Evolutionary conservation across 1,140 invertebrate species (phyloP).

Genomic region (Gonioctena quinquepunctata): DNA sequence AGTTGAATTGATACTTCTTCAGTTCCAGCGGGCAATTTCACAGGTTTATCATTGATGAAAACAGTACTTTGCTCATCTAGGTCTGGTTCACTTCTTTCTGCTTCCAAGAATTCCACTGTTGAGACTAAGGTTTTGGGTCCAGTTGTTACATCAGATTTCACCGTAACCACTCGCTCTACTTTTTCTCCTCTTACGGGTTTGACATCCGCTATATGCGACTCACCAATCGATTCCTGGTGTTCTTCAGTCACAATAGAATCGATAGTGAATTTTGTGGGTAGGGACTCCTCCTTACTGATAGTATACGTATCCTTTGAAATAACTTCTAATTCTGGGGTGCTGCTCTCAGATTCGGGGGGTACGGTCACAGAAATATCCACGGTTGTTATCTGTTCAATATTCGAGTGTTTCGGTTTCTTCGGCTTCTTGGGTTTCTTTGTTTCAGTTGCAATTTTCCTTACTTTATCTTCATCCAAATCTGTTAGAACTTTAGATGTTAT

Average conservation of each 20-base stretch:
- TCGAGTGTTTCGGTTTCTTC: background rate
- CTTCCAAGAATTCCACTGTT: conserved; percentile 28
- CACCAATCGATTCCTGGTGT: background rate
- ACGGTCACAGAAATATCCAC: conserved; percentile 6
- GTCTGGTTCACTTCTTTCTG: conserved; percentile 12
- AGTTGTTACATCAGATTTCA: background rate
- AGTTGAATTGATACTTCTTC: background rate
- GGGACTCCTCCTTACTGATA: conserved; percentile 10
- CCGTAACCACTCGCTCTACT: background rate
- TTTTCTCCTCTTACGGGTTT: too few species aligned
- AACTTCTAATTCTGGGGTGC: conserved; percentile 21
- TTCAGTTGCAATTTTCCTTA: conserved; percentile 23
- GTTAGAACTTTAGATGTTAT: conserved; percentile 45
- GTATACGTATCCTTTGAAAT: conserved; percentile 28
- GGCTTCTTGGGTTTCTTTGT: background rate
- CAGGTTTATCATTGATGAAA: conserved; percentile 30
- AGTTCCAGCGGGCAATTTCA: conserved; percentile 1
- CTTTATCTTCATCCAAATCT: conserved; percentile 42
- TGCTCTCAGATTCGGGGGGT: conserved; percentile 11
- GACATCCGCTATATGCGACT: too few species aligned
- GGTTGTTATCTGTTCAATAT: background rate
- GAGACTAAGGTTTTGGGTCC: background rate
- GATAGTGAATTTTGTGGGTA: conserved; percentile 26
- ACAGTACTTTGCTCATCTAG: conserved; percentile 5
- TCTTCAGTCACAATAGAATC: conserved; percentile 41